phyloP scores from a whole-genome alignment of 2,888 invertebrate genomes.

The Dione vanillae region DNA sequence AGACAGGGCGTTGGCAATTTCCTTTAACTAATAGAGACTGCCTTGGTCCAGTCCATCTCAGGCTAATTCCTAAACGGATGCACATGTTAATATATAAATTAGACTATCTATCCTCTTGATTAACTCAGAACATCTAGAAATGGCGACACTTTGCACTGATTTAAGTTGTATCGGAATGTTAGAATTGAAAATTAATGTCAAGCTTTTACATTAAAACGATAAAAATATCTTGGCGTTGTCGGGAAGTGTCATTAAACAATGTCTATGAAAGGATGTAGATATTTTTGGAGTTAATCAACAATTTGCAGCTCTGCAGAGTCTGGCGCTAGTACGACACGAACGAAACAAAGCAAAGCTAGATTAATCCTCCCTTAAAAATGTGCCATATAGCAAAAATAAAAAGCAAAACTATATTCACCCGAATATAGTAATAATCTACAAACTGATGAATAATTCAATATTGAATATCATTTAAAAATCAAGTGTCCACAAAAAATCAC shows the following conservation, averaged over 20 bases:
- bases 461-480: neutral
- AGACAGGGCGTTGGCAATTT: slow-evolving; percentile 79
- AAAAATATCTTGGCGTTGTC: neutral
- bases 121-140: slow-evolving; percentile 28
- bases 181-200: neutral
- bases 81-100: slow-evolving; percentile 54
- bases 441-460: no score
- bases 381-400: no score
- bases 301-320: no score
- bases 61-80: slow-evolving; percentile 69
- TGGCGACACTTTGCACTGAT: slow-evolving; percentile 14
- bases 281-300: no score
- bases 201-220: neutral
- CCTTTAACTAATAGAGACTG: slow-evolving; percentile 75
- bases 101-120: slow-evolving; percentile 37
- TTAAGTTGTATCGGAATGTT: slow-evolving; percentile 3
- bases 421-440: no score
- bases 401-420: no score
- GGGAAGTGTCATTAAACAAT: neutral
- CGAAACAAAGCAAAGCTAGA: no score
- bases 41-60: slow-evolving; percentile 61
- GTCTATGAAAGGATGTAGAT: no score
- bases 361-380: no score
- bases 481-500: neutral
- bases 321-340: no score